These are phyloP conservation scores for Gastrophryne carolinensis DNA, from an alignment of 2,797 vertebrate genomes.

Conservation along the genomic window DNA sequence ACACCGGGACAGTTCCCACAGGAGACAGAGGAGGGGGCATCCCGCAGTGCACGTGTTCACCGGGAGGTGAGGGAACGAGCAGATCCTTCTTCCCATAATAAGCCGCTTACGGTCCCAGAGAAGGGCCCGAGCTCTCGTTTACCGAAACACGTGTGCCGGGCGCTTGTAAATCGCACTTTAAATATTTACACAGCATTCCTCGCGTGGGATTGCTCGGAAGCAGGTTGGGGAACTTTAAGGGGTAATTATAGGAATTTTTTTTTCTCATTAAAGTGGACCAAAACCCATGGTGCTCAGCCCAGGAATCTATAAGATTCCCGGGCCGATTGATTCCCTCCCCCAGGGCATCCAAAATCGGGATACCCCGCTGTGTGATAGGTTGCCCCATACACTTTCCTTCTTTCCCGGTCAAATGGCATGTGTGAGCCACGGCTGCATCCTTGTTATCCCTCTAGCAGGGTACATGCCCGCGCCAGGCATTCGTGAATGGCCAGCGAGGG, in stretches of 20 bases:
- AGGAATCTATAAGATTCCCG: too few species aligned
- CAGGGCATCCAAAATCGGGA: too few species aligned
- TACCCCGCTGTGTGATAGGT: too few species aligned
- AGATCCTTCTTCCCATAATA: slow-evolving; percentile 26
- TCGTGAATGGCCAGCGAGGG: too few species aligned
- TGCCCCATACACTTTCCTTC: too few species aligned
- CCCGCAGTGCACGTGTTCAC: background rate
- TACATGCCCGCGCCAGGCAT: too few species aligned
- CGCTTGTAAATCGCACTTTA: slow-evolving; percentile 28
- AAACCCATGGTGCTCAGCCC: too few species aligned
- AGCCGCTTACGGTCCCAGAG: slow-evolving; percentile 7
- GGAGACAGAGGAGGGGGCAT: background rate
- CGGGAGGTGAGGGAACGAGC: slow-evolving; percentile 17
- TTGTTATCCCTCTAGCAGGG: too few species aligned
- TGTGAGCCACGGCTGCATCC: too few species aligned
- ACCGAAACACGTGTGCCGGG: slow-evolving; percentile 14
- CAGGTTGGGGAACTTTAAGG: background rate
- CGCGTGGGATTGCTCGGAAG: background rate
- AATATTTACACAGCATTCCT: slow-evolving; percentile 35
- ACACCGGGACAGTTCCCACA: slow-evolving; percentile 54
- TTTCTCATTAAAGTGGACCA: too few species aligned
- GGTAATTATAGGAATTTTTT: background rate
- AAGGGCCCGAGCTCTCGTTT: slow-evolving; percentile 4
- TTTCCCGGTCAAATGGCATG: too few species aligned
- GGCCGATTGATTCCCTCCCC: too few species aligned